A percentile compares a stretch with the other conserved stretches of the same genome.
phyloP scores from a whole-genome alignment of 37 sponge, comb jelly and placozoan genomes.

The Theonella swinhoei region DNA sequence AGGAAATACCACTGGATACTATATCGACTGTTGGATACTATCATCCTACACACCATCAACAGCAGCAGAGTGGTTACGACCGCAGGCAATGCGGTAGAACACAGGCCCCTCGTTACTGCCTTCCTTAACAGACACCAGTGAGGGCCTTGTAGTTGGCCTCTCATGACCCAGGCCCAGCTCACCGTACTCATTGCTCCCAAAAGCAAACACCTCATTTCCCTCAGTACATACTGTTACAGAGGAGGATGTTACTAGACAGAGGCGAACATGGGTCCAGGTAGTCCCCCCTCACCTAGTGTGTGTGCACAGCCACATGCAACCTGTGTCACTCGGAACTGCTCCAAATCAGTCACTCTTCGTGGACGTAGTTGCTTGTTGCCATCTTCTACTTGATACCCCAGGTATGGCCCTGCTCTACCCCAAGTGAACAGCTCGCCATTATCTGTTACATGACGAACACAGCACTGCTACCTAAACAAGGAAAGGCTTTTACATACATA shows the following conservation, averaged over 20 bases:
- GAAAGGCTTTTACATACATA: neutral
- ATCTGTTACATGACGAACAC: conserved; percentile 47
- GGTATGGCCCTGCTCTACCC: conserved; percentile 79
- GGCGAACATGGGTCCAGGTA: too few relatives aligned
- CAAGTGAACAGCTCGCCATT: conserved; percentile 91
- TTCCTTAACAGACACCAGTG: conserved; percentile 4
- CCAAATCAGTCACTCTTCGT: conserved; percentile 43
- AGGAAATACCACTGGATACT: neutral
- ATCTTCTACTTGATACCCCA: conserved; percentile 55
- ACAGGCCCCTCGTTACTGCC: neutral
- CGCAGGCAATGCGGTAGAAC: conserved; percentile 65
- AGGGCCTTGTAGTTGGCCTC: conserved; percentile 31
- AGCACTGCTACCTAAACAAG: too few relatives aligned
- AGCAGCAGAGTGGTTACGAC: conserved; percentile 69
- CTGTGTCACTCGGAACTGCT: conserved; percentile 20
- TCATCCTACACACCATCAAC: conserved; percentile 40
- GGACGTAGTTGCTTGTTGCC: conserved; percentile 68
- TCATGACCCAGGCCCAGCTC: conserved; percentile 82
- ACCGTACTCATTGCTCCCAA: conserved; percentile 71
- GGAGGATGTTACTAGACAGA: neutral
- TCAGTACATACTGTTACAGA: conserved; percentile 39
- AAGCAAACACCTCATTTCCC: conserved; percentile 24
- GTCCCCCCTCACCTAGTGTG: conserved; percentile 54
- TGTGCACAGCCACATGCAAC: conserved; percentile 75
- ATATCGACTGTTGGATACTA: too few relatives aligned